phyloP scores from a whole-genome alignment of 2,797 vertebrate species.

The Cyprinodon diabolis region DNA sequence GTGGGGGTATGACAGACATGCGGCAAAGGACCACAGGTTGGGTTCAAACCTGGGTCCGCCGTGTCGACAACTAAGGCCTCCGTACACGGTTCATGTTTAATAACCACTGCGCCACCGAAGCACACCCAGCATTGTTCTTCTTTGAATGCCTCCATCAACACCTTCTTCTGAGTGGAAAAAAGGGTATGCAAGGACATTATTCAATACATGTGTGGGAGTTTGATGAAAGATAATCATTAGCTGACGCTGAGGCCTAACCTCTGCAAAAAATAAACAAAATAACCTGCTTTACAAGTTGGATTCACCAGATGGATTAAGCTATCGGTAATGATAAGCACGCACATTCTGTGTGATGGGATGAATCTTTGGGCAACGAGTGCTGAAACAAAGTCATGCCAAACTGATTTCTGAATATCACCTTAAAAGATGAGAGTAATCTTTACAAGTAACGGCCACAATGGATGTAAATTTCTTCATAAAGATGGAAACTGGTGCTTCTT shows the following conservation, averaged over 20 bases:
- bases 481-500: not conserved
- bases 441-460: not conserved
- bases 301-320: not conserved
- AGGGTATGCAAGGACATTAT: not conserved
- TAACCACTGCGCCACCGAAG: too few species aligned
- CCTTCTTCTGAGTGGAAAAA: too few species aligned
- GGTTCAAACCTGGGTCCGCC: too few species aligned
- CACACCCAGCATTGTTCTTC: too few species aligned
- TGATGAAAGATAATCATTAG: not conserved
- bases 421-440: not conserved
- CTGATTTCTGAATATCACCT: not conserved
- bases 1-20: too few species aligned
- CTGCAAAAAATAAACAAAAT: not conserved
- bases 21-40: too few species aligned
- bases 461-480: not conserved
- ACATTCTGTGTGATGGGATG: not conserved
- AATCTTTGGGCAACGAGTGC: constrained; percentile 25
- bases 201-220: not conserved
- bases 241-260: not conserved
- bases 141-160: not conserved
- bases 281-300: not conserved
- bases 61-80: too few species aligned
- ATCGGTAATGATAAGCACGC: not conserved
- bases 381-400: not conserved
- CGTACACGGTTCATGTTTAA: too few species aligned